These are phyloP conservation scores for Chaitophorus viminalis DNA, from an alignment of 2,888 invertebrate species.

Conservation along the genomic window DNA sequence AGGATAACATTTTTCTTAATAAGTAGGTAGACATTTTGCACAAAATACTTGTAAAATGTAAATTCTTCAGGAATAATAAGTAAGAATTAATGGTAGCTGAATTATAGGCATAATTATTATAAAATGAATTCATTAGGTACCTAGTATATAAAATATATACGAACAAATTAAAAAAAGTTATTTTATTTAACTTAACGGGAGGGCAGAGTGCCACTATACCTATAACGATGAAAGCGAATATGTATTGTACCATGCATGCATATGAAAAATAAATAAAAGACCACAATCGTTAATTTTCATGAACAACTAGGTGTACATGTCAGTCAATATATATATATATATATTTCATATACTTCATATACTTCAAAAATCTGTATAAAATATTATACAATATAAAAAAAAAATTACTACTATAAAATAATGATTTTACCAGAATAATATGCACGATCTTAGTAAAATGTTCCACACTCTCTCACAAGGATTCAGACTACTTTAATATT, in stretches of 20 bases:
- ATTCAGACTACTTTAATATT: neutral
- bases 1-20: constrained; percentile 10
- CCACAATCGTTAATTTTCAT: no score
- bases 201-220: no score
- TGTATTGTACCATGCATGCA: no score
- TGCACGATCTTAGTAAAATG: neutral
- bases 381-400: neutral
- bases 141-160: neutral
- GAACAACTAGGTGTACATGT: neutral
- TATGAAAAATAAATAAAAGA: neutral
- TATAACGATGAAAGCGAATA: no score
- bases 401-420: neutral
- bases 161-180: neutral
- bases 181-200: neutral
- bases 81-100: neutral
- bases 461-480: neutral
- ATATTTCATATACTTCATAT: neutral
- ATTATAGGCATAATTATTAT: neutral
- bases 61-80: neutral
- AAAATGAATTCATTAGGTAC: neutral
- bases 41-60: neutral
- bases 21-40: neutral
- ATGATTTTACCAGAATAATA: neutral
- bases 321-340: neutral
- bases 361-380: neutral